Evolutionary conservation across 2,888 invertebrate genomes (phyloP).

Genomic region (Meteorus colon): DNA sequence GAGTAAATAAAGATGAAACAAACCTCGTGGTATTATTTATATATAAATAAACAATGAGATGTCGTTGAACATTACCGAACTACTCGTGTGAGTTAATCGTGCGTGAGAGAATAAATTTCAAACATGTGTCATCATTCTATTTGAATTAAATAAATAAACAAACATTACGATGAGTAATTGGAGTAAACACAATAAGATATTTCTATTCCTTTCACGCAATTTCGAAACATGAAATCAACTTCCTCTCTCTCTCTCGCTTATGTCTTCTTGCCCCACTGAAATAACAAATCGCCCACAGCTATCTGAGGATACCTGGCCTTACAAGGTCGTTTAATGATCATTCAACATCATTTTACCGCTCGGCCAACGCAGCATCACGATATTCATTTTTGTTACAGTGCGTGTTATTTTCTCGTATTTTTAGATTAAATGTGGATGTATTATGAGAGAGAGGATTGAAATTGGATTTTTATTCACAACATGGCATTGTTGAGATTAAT

Average conservation of each 20-base stretch:
- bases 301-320: conserved; percentile 29
- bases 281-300: conserved; percentile 23
- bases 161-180: neutral
- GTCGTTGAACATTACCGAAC: neutral
- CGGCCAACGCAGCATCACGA: no score
- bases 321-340: conserved; percentile 34
- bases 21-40: neutral
- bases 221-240: conserved; percentile 29
- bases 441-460: no score
- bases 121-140: neutral
- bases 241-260: neutral
- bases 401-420: no score
- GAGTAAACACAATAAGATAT: neutral
- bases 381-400: no score
- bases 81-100: neutral
- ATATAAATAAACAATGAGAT: neutral
- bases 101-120: neutral
- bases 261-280: neutral
- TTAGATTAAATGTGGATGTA: no score
- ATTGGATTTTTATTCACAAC: no score
- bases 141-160: conserved; percentile 15
- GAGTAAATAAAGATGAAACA: neutral
- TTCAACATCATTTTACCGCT: neutral
- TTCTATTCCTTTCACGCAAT: conserved; percentile 5
- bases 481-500: no score